Evolutionary conservation across 2,113 vertebrate species (phyloP), one percentile per base, ranked within the genome.

Genomic region (Tiliqua scincoides): DNA sequence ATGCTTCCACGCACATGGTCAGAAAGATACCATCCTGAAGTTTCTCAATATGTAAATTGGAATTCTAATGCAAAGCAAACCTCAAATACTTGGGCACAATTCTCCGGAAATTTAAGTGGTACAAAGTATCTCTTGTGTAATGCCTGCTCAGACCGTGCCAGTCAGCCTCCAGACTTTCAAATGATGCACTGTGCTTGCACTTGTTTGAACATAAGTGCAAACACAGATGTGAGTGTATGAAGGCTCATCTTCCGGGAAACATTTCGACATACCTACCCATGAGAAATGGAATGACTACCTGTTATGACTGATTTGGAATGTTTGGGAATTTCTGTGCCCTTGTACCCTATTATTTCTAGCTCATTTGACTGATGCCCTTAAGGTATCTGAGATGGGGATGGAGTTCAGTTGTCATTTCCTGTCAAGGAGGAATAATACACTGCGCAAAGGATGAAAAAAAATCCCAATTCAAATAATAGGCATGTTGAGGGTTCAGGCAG

Each of bases 41-140:
- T 20, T 12, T 80, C 74, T 88, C 72, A 52, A 17, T 21, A 6
- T 74, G 54, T 14, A 23, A 72, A 72, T 20, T 86, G 85, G 82
- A 91, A 83, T 92, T 52, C 23, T 79, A 74, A 37, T 17, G 27
- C 14, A 18, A 43, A n/a, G 57, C 71, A 79, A 71, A n/a, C 25
- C 25, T 68, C 37, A 87, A 30, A 35, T 79, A 82, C 20, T 0
- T 0, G 21, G 21, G 27, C 43, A 78, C 57, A 84, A 52, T 48
- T 59, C 61, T 61, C 18, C 11, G 32, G 25, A 0, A 85, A 68
- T n/a, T 54, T 54, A 62, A 37, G 9, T 40, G 25, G 48, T 17
- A 77, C 32, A n/a, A 25, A 30, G 21, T n/a, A 72, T n/a, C 40
- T 63, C 17, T 57, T 25, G 32, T 59, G 82, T 21, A 68, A 37